Percentiles rank a stretch among this genome's conserved stretches.
phyloP scores from a whole-genome alignment of 2,113 vertebrate genomes.

The Microtus pennsylvanicus region DNA sequence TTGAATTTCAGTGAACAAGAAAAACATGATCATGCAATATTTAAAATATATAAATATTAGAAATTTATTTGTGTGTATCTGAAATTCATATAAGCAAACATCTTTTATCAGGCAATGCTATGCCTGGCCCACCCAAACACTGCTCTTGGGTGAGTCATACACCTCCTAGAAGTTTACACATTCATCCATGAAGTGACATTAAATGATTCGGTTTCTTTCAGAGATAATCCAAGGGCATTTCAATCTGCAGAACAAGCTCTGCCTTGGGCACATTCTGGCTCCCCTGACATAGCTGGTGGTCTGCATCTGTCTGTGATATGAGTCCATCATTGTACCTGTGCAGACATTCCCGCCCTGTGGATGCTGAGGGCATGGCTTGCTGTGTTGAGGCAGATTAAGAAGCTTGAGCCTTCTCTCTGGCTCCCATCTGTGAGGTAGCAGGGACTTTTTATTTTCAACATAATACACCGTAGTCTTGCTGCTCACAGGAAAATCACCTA shows the following conservation, averaged over 20 bases:
- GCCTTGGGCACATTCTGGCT: neutral
- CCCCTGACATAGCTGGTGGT: neutral
- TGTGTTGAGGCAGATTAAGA: constrained; percentile 61
- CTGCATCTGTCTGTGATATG: neutral
- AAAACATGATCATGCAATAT: neutral
- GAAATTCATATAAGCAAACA: neutral
- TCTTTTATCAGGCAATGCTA: neutral
- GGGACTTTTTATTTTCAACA: constrained; percentile 11
- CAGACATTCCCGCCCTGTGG: neutral
- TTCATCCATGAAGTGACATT: constrained; percentile 1
- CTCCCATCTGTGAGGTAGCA: neutral
- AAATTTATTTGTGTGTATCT: constrained; percentile 19
- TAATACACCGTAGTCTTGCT: neutral
- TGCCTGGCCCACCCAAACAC: neutral
- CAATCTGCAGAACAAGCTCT: neutral
- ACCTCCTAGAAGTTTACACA: neutral
- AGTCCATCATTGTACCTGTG: neutral
- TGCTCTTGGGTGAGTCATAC: constrained; percentile 26
- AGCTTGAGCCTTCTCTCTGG: constrained; percentile 18
- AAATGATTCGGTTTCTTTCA: neutral
- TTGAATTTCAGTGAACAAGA: constrained; percentile 44
- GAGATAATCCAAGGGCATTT: neutral
- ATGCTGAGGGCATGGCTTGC: neutral
- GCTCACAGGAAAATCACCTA: constrained; percentile 28
- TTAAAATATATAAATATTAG: neutral